These are phyloP conservation scores for Diorhabda carinulata DNA, from an alignment of 1,140 invertebrate genomes.

Conservation along the genomic window DNA sequence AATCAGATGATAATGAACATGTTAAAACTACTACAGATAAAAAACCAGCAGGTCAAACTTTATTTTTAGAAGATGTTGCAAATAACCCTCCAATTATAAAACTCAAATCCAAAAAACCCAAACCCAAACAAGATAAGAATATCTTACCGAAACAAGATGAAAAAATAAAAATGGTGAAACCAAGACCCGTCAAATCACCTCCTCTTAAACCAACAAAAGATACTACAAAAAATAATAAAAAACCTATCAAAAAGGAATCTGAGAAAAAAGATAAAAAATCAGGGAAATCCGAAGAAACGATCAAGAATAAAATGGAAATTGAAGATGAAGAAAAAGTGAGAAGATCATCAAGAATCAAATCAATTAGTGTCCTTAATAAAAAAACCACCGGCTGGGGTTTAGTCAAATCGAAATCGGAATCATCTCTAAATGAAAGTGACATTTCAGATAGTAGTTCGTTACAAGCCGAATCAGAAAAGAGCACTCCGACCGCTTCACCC, in stretches of 20 bases:
- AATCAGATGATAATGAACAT: no score
- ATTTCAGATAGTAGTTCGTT: slow-evolving; percentile 24
- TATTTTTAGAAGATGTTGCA: not conserved
- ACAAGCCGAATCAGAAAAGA: slow-evolving; percentile 32
- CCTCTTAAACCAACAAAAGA: slow-evolving; percentile 7
- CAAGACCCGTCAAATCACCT: not conserved
- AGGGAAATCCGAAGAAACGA: slow-evolving; percentile 15
- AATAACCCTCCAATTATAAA: not conserved
- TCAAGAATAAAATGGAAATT: slow-evolving; percentile 11
- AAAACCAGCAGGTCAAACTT: not conserved
- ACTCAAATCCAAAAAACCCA: slow-evolving; percentile 4
- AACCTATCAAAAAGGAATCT: slow-evolving; percentile 13
- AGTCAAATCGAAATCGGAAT: slow-evolving; percentile 42
- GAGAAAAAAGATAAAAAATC: slow-evolving; percentile 17
- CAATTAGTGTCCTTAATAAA: slow-evolving; percentile 55
- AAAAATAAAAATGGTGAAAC: not conserved
- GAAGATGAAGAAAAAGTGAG: slow-evolving; percentile 42
- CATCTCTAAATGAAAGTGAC: slow-evolving; percentile 27
- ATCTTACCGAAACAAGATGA: slow-evolving; percentile 6
- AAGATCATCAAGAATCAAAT: slow-evolving; percentile 57
- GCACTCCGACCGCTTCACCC: slow-evolving; percentile 20
- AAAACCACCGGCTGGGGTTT: slow-evolving; percentile 56
- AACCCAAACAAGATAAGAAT: slow-evolving; percentile 3
- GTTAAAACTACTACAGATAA: no score
- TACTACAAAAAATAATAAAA: slow-evolving; percentile 21